Evolutionary conservation across 2,888 invertebrate genomes (phyloP).

Genomic region (Ormyrus rosae): DNA sequence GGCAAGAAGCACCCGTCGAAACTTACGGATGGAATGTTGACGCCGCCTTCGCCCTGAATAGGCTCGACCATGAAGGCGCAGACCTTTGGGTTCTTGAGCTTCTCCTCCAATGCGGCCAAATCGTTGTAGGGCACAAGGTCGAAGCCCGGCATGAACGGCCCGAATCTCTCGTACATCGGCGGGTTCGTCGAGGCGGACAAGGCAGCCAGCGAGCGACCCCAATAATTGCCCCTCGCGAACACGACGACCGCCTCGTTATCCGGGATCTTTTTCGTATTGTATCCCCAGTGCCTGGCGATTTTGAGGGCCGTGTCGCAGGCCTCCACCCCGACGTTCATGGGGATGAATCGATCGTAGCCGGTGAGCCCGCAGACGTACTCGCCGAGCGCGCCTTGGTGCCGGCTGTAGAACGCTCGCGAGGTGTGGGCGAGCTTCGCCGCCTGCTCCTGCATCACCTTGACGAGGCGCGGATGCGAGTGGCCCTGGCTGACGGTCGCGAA

Average conservation of each 20-base stretch:
- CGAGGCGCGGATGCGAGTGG: constrained; percentile 86
- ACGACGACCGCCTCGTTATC: constrained; percentile 83
- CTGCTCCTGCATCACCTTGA: constrained; percentile 79
- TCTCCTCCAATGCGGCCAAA: constrained; percentile 81
- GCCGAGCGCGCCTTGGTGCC: constrained; percentile 85
- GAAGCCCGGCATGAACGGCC: constrained; percentile 89
- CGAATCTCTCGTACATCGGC: constrained; percentile 82
- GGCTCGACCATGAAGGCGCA: constrained; percentile 93
- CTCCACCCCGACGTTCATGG: constrained; percentile 92
- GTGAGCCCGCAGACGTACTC: constrained; percentile 84
- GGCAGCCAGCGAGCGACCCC: constrained; percentile 89
- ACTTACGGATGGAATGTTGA: constrained; percentile 81
- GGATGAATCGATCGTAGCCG: constrained; percentile 86
- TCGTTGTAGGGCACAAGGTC: constrained; percentile 86
- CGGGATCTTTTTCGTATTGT: constrained; percentile 84
- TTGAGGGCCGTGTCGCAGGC: constrained; percentile 89
- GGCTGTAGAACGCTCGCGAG: constrained; percentile 87
- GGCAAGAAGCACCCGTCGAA: background rate
- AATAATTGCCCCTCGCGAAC: constrained; percentile 88
- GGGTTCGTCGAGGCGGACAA: constrained; percentile 88
- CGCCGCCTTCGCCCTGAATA: constrained; percentile 92
- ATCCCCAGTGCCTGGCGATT: constrained; percentile 89
- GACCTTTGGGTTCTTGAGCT: constrained; percentile 79
- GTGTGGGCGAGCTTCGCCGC: constrained; percentile 82
- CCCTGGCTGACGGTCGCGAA: constrained; percentile 91